These are phyloP conservation scores for Gallinago solitaria DNA, from an alignment of 2,797 vertebrate genomes.

Conservation along the genomic window DNA sequence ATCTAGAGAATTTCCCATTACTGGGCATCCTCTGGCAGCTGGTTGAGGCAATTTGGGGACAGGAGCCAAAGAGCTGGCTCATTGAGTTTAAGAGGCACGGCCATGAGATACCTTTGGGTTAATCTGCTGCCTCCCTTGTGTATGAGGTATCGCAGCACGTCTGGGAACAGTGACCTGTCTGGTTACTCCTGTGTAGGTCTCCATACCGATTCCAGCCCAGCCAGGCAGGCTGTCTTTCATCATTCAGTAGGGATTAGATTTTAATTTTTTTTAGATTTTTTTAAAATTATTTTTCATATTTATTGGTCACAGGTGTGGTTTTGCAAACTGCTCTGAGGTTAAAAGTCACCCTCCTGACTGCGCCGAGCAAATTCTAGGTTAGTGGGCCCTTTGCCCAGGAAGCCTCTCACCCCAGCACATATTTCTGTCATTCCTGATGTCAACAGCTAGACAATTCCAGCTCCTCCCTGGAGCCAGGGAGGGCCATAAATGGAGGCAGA, in stretches of 20 bases:
- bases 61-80: neutral
- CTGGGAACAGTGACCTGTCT: neutral
- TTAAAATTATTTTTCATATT: neutral
- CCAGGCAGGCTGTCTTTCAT: neutral
- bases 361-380: neutral
- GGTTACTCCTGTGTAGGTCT: neutral
- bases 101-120: neutral
- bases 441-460: neutral
- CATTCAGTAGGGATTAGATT: neutral
- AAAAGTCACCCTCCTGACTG: neutral
- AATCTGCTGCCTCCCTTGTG: neutral
- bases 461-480: neutral
- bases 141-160: neutral
- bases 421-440: neutral
- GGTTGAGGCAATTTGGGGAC: neutral
- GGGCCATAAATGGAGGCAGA: neutral
- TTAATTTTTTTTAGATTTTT: no score
- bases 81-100: neutral
- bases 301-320: conserved; percentile 28
- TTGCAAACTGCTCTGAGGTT: conserved; percentile 20
- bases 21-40: neutral
- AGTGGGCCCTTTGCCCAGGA: neutral
- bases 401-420: neutral
- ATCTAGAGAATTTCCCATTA: neutral
- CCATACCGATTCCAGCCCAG: neutral